Conservation (phyloP, 2,888 invertebrate species). For the Nezara viridula region DNA sequence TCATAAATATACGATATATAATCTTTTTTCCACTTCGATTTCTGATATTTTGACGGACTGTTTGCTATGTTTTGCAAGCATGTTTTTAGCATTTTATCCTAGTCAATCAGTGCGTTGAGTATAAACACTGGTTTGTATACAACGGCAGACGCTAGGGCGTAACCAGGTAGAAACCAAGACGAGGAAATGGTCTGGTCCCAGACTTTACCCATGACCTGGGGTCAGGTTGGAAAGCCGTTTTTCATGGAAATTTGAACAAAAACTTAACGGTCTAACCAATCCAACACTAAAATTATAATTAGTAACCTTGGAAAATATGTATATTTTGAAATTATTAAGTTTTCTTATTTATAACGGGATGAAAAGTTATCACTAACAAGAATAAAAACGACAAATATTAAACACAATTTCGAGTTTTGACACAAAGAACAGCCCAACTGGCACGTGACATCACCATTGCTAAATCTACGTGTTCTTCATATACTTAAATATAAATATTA, state of each 20-base stretch:
- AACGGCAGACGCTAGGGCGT: conserved; percentile 16
- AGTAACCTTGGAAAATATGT: too few relatives aligned
- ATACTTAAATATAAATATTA: not conserved
- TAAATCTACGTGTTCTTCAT: not conserved
- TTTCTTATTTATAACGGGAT: too few relatives aligned
- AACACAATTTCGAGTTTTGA: not conserved
- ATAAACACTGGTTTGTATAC: not conserved
- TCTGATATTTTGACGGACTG: not conserved
- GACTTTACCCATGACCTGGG: conserved; percentile 2
- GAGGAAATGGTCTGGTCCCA: not conserved
- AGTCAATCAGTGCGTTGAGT: not conserved
- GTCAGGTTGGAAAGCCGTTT: not conserved
- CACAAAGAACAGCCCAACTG: not conserved
- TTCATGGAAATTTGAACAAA: not conserved
- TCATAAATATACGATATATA: too few relatives aligned
- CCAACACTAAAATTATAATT: not conserved
- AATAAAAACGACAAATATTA: too few relatives aligned
- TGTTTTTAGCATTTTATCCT: not conserved
- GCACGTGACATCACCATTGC: not conserved
- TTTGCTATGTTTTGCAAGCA: not conserved
- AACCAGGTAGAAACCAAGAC: conserved; percentile 44
- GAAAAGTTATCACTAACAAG: too few relatives aligned
- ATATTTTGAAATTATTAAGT: too few relatives aligned
- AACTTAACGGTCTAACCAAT: not conserved
- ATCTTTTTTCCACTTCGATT: not conserved